phyloP scores from a whole-genome alignment of 2,888 invertebrate genomes.

The Augochlorella aurata region DNA sequence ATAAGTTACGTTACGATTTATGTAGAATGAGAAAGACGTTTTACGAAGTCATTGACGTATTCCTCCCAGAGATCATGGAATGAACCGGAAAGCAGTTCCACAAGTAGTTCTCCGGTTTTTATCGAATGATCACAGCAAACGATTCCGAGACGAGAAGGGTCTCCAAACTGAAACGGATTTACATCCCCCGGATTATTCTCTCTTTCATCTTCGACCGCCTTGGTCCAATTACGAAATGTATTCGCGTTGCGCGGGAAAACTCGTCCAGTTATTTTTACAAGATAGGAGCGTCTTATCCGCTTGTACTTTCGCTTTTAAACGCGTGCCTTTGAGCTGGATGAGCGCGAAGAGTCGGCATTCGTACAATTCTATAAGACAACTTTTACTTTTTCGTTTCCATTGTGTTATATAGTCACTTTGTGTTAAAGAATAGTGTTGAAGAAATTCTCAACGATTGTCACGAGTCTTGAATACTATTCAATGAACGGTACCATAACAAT shows the following conservation, averaged over 20 bases:
- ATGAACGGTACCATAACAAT: too few relatives aligned
- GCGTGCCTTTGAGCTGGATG: background rate
- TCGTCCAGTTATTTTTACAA: constrained; percentile 50
- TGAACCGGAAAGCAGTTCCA: background rate
- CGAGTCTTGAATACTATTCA: too few relatives aligned
- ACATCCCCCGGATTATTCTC: constrained; percentile 40
- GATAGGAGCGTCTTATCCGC: constrained; percentile 26
- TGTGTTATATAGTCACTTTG: too few relatives aligned
- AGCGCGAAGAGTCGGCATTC: background rate
- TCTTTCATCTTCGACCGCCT: constrained; percentile 47
- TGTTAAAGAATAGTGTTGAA: too few relatives aligned
- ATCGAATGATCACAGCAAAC: background rate
- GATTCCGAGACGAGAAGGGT: constrained; percentile 5
- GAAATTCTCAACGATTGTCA: too few relatives aligned
- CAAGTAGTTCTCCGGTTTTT: background rate
- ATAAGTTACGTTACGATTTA: too few relatives aligned
- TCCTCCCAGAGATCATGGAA: too few relatives aligned
- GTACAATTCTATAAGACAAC: too few relatives aligned
- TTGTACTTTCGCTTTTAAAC: background rate
- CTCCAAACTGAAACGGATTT: constrained; percentile 39
- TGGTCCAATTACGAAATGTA: constrained; percentile 47
- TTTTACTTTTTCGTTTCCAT: too few relatives aligned
- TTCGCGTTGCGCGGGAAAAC: constrained; percentile 24
- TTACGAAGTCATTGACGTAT: too few relatives aligned
- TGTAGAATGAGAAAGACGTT: too few relatives aligned